These are phyloP conservation scores for Xiphias gladius DNA, from an alignment of 2,113 vertebrate species.

Conservation along the genomic window DNA sequence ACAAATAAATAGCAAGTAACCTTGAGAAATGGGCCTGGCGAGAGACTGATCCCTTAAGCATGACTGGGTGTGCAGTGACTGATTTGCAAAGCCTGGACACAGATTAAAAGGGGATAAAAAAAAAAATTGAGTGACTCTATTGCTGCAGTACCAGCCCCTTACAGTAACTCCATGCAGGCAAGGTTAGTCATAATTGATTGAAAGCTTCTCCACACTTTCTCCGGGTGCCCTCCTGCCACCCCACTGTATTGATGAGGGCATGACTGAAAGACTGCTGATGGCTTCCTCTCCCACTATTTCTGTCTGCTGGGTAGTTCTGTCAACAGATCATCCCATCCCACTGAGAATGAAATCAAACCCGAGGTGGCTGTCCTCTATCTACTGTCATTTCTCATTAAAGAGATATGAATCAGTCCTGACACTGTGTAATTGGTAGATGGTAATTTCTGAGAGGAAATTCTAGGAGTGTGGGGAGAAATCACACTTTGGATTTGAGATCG, in stretches of 20 bases:
- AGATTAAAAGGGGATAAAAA: constrained; percentile 12
- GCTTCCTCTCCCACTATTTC: constrained; percentile 51
- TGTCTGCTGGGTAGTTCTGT: constrained; percentile 66
- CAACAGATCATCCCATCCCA: constrained; percentile 77
- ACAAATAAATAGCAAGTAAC: too few species aligned
- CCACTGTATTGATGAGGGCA: constrained; percentile 26
- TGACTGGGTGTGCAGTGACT: not conserved
- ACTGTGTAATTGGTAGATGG: constrained; percentile 83
- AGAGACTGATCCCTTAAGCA: not conserved
- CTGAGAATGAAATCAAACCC: constrained; percentile 73
- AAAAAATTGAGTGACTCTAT: constrained; percentile 9
- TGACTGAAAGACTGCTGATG: constrained; percentile 46
- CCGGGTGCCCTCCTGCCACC: constrained; percentile 13
- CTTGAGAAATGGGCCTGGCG: too few species aligned
- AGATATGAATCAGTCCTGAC: constrained; percentile 82
- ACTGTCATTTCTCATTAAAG: constrained; percentile 83
- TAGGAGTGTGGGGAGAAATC: constrained; percentile 64
- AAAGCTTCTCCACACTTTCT: constrained; percentile 52
- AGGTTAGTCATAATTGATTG: constrained; percentile 50
- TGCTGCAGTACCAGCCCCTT: not conserved
- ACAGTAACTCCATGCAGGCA: not conserved
- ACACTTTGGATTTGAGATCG: constrained; percentile 71
- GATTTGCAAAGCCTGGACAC: not conserved
- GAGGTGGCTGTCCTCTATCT: constrained; percentile 70
- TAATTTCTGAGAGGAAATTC: constrained; percentile 81